Base-by-base conservation (phyloP, 2,888 invertebrate genomes). In the Eristalinus sepulchralis region DNA sequence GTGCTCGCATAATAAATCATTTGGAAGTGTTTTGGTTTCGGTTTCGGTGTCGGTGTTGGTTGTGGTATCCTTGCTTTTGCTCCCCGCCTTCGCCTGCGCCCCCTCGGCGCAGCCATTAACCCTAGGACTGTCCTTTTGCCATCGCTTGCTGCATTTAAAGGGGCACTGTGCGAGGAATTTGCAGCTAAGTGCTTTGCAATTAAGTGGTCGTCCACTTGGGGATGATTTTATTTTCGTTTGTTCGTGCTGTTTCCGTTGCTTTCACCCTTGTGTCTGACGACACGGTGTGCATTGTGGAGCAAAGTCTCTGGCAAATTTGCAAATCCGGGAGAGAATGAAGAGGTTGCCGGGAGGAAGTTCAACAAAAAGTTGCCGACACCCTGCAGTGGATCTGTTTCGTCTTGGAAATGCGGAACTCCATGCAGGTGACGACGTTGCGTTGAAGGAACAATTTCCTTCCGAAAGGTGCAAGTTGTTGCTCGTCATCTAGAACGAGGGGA, bases 1-100 rank as follows among this genome's bases (percentile, higher is more conserved):
- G 82, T 78, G 83, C 83, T 77, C 83, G 83, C 78, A 73, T 86
- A 86, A 86, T 86, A 86, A 86, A 86, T 86, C 86, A 86, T 86
- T 79, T 71, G 62, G 68, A 75, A 83, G 75, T 70, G 73, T 79
- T 83, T 86, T 71, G 79, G 70, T 75, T 83, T 47, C 60, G 79
- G 70, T 75, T 83, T 47, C 60, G 33, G 22, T 66, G 81, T 31
- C 67, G 57, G 22, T 66, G 81, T 36, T 62, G 57, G 31, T 76
- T 59, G 34, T 53, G 47, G 70, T 72, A 39, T 63, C 39, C 64
- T 47, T 67, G 62, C n/a, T 63, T 70, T 78, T 67, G 36, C 36
- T 20, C 13, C 39, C 11, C 20, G 17, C 3, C 13, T 36, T 20
- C 47, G 36, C 22, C 59, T 53, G 13, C 13, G 27, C 66, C 11